Evolutionary conservation across 2,797 vertebrate species (phyloP).

Genomic region (Anisognathus igniventris): DNA sequence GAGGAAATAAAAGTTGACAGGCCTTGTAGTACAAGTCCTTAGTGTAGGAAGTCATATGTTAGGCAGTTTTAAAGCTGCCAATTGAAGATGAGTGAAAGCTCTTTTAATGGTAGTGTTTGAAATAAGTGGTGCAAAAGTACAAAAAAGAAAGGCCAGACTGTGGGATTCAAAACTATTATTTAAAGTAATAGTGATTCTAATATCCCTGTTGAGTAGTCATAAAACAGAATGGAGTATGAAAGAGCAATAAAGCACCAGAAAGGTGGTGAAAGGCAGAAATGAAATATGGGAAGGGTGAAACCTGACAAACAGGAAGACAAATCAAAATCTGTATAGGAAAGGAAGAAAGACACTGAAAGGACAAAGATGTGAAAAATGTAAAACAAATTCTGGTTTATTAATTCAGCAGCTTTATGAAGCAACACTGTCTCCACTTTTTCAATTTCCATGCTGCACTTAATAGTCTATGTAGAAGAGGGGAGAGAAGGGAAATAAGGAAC

Average conservation of each 20-base stretch:
- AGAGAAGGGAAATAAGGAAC: background rate
- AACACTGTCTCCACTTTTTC: background rate
- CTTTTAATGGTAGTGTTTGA: background rate
- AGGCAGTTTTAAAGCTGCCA: background rate
- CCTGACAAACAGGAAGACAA: background rate
- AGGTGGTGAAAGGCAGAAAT: background rate
- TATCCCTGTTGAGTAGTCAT: background rate
- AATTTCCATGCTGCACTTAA: background rate
- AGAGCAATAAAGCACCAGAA: background rate
- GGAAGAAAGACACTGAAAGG: background rate
- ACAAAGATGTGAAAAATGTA: background rate
- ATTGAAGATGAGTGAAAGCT: background rate
- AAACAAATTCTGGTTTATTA: background rate
- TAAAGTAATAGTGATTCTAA: background rate
- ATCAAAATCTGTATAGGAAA: background rate
- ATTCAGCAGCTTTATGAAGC: background rate
- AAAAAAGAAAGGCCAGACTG: background rate
- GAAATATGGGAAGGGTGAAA: background rate
- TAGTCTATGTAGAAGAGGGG: background rate
- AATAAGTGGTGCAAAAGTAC: background rate
- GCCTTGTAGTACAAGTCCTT: background rate
- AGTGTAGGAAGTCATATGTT: background rate
- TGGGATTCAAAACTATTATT: background rate
- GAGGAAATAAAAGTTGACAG: background rate
- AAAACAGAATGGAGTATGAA: background rate